These are phyloP conservation scores for Drosophila orosa DNA, from an alignment of 1,140 invertebrate genomes.

Conservation along the genomic window DNA sequence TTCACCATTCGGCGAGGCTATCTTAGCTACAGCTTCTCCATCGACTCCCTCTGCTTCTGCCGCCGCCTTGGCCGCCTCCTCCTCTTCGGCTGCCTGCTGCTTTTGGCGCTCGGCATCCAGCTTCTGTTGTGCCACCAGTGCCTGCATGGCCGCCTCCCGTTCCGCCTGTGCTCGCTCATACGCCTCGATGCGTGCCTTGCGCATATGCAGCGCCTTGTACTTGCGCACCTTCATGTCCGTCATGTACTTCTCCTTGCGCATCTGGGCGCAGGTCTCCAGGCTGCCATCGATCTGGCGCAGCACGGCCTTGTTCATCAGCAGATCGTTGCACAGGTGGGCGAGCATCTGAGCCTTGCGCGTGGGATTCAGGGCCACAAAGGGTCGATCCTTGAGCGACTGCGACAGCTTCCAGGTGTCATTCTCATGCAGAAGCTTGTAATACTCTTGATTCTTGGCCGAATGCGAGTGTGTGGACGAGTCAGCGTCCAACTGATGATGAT, in stretches of 20 bases:
- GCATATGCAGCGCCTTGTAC: constrained; percentile 89
- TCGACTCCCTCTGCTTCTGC: background rate
- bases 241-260: constrained; percentile 91
- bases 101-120: constrained; percentile 68
- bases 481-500: constrained; percentile 90
- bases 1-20: constrained; percentile 16
- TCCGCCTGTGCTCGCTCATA: constrained; percentile 87
- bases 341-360: constrained; percentile 94
- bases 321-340: constrained; percentile 96
- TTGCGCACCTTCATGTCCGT: constrained; percentile 95
- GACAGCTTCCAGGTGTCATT: constrained; percentile 89
- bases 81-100: constrained; percentile 27
- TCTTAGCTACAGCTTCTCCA: background rate
- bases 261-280: constrained; percentile 90
- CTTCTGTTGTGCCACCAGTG: constrained; percentile 71
- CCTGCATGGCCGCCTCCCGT: constrained; percentile 76
- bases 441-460: constrained; percentile 90
- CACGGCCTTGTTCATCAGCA: constrained; percentile 95
- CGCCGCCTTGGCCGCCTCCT: constrained; percentile 8
- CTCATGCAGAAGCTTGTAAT: constrained; percentile 90
- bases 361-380: constrained; percentile 93
- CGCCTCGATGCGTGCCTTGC: constrained; percentile 90
- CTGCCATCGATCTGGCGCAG: constrained; percentile 91
- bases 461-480: constrained; percentile 86
- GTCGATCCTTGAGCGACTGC: constrained; percentile 90